These are phyloP conservation scores for Diorhabda elongata DNA, from an alignment of 1,140 invertebrate species.

Conservation along the genomic window DNA sequence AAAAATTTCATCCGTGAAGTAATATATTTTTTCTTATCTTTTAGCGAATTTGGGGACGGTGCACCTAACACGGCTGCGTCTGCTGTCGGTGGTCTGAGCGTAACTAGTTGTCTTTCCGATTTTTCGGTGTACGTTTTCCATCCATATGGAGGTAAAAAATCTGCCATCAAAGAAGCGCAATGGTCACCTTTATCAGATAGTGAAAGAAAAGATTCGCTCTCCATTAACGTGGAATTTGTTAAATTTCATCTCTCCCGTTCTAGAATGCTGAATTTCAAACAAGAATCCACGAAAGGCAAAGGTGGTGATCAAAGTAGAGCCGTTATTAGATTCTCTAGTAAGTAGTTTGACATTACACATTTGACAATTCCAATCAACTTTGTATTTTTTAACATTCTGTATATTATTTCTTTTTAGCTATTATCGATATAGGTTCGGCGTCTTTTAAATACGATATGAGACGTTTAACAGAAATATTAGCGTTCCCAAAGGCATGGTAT, in stretches of 20 bases:
- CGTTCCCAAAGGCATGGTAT: slow-evolving; percentile 98
- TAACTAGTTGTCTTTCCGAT: slow-evolving; percentile 91
- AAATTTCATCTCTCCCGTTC: slow-evolving; percentile 91
- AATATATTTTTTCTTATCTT: slow-evolving; percentile 18
- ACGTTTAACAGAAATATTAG: slow-evolving; percentile 92
- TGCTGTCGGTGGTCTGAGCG: slow-evolving; percentile 81
- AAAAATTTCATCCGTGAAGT: too few relatives aligned
- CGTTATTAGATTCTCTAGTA: slow-evolving; percentile 87
- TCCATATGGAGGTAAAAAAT: slow-evolving; percentile 90
- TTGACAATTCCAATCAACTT: slow-evolving; percentile 1
- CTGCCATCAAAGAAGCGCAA: slow-evolving; percentile 72
- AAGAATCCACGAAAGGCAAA: slow-evolving; percentile 45
- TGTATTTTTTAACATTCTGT: not conserved
- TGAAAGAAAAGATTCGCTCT: slow-evolving; percentile 91
- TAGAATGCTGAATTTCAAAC: slow-evolving; percentile 75
- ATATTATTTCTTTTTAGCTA: slow-evolving; percentile 57
- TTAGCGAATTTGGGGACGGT: slow-evolving; percentile 57
- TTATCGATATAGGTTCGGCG: slow-evolving; percentile 94
- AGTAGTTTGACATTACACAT: slow-evolving; percentile 39
- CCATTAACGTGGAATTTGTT: slow-evolving; percentile 95
- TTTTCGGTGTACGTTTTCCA: slow-evolving; percentile 98
- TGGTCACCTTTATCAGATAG: slow-evolving; percentile 83
- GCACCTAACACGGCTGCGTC: slow-evolving; percentile 53
- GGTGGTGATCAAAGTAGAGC: slow-evolving; percentile 64
- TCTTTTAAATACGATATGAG: slow-evolving; percentile 99